Conservation (phyloP, 2,113 vertebrate species). For the Callithrix jacchus region DNA sequence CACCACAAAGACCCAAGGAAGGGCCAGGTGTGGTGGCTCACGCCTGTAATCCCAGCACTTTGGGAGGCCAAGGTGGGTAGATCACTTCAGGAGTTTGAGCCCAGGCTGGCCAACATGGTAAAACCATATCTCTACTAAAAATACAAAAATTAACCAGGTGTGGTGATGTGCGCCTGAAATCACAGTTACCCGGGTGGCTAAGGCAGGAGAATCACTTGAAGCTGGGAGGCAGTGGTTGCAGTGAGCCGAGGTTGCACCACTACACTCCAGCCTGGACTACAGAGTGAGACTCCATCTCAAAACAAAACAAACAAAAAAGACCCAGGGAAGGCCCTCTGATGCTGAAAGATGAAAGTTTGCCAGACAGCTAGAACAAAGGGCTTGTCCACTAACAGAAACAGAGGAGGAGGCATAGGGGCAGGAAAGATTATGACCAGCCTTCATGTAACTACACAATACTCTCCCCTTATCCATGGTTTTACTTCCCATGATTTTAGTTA, state of each 20-base stretch:
- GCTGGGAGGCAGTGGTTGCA: no score
- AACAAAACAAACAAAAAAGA: neutral
- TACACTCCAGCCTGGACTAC: neutral
- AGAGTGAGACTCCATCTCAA: neutral
- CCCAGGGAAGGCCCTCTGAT: neutral
- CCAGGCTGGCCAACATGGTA: no score
- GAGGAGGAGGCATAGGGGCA: neutral
- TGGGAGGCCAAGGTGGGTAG: no score
- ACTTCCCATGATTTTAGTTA: neutral
- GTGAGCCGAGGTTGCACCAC: no score
- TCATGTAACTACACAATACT: neutral
- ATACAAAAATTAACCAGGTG: no score
- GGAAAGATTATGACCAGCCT: neutral
- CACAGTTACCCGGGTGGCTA: no score
- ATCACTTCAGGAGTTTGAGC: no score
- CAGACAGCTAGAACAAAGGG: neutral
- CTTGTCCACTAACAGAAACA: neutral
- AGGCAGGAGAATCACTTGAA: neutral
- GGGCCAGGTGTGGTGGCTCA: no score
- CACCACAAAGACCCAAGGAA: neutral
- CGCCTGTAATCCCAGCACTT: no score
- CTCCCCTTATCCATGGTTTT: neutral
- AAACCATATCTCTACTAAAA: no score
- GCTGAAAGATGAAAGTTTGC: neutral
- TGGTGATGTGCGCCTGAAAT: no score